Base-by-base conservation (phyloP, 2,113 vertebrate species). In the Mesocricetus auratus region DNA sequence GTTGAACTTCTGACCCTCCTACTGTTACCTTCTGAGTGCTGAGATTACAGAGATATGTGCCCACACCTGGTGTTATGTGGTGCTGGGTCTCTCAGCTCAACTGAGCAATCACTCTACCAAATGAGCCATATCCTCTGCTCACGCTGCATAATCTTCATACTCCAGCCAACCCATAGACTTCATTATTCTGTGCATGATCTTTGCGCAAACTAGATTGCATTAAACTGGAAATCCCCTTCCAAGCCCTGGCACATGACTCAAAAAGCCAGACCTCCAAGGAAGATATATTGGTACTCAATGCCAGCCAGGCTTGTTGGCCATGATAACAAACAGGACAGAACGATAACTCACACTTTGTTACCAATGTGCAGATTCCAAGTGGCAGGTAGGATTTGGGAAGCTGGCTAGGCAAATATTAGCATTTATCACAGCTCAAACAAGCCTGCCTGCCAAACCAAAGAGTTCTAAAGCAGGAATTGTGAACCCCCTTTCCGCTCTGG, bases 391-490 rank as follows among this genome's bases (percentile, higher is more conserved):
- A 94, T 98, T 96, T 97, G 93, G 93, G 97, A 97, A 94, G 64
- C 75, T 64, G 96, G 83, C 33, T 97, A 93, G 45, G 96, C 96
- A 98, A 98, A 98, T 93, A 98, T 92, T 97, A 90, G 91, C 93
- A 92, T 90, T 96, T 97, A 98, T 98, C 97, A 93, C 69, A 98
- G 95, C 81, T 98, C 95, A 95, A 98, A 96, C n/a, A 97, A 50
- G 0, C 7, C 69, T 42, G 89, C 36, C 90, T 97, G 95, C 98
- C 97, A 98, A 98, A 96, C 94, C 87, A 97, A 98, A 97, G 97
- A 94, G 45, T 92, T 96, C 97, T 96, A 31, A 86, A 42, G 62
- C n/a, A 98, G 87, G 98, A 91, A 95, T 89, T 97, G 22, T 95
- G 39, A 95, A 96, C 89, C 69, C 78, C 88, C 75, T 98, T 98